Percentiles rank a stretch among this genome's conserved stretches.
Evolutionary conservation across 2,113 vertebrate genomes (phyloP).

Genomic region (Lipophrys pholis): DNA sequence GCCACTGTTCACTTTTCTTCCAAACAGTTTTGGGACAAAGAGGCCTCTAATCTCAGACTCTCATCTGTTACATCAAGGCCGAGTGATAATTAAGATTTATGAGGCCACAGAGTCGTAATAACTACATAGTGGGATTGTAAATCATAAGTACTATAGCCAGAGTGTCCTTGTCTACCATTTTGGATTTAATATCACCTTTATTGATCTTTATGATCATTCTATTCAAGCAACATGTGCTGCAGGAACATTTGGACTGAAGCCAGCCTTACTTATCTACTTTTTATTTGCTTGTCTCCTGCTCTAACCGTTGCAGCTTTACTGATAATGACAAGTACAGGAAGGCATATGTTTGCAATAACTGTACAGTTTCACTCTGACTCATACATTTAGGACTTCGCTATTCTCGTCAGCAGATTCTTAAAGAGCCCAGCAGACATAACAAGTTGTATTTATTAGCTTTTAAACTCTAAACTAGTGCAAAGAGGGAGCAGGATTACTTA

Average conservation of each 20-base stretch:
- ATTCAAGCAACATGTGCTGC: slow-evolving; percentile 22
- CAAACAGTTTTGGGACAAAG: slow-evolving; percentile 13
- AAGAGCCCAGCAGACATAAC: background rate
- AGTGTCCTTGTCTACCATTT: slow-evolving; percentile 12
- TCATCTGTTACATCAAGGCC: slow-evolving; percentile 55
- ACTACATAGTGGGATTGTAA: slow-evolving; percentile 20
- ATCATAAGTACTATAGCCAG: slow-evolving; percentile 22
- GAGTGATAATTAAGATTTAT: slow-evolving; percentile 53
- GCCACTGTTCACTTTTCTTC: slow-evolving; percentile 27
- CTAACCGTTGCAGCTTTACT: slow-evolving; percentile 4
- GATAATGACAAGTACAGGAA: slow-evolving; percentile 41
- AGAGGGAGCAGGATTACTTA: background rate
- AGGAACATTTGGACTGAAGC: slow-evolving; percentile 29
- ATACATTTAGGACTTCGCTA: background rate
- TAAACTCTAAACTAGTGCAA: background rate
- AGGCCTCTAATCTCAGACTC: slow-evolving; percentile 29
- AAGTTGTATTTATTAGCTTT: background rate
- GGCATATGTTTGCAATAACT: slow-evolving; percentile 60
- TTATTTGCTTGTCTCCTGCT: slow-evolving; percentile 34
- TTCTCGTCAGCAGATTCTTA: background rate
- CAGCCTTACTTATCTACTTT: slow-evolving; percentile 45
- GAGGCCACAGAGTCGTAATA: slow-evolving; percentile 8
- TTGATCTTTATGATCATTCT: slow-evolving; percentile 29
- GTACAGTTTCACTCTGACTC: slow-evolving; percentile 41
- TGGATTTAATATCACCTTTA: slow-evolving; percentile 36